phyloP scores from a whole-genome alignment of 2,113 vertebrate genomes.

The Noturus placidus region DNA sequence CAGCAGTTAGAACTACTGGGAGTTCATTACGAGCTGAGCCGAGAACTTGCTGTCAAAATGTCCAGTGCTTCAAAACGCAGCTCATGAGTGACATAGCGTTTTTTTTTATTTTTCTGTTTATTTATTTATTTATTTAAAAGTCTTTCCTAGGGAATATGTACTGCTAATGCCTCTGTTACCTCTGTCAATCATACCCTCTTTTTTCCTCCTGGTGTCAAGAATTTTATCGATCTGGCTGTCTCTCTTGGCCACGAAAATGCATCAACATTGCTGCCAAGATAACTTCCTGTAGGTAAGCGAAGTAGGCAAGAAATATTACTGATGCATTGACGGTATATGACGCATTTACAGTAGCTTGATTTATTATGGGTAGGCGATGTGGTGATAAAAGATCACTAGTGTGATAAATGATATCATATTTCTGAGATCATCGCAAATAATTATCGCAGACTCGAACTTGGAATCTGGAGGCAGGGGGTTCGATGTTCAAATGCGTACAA shows the following conservation, averaged over 20 bases:
- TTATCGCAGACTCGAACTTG: background rate
- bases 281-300: slow-evolving; percentile 89
- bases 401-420: background rate
- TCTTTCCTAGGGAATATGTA: background rate
- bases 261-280: slow-evolving; percentile 94
- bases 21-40: background rate
- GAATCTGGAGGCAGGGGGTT: background rate
- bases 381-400: background rate
- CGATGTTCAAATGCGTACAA: background rate
- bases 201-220: background rate
- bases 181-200: background rate
- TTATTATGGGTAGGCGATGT: too few species aligned
- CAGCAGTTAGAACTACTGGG: background rate
- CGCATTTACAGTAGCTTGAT: background rate
- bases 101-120: too few species aligned
- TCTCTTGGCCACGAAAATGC: slow-evolving; percentile 83
- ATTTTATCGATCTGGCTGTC: slow-evolving; percentile 33
- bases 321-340: background rate
- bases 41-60: slow-evolving; percentile 6
- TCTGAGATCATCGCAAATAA: background rate
- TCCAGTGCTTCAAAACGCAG: slow-evolving; percentile 23
- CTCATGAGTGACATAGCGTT: slow-evolving; percentile 18
- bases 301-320: background rate
- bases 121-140: background rate
- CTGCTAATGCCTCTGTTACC: background rate